These are phyloP conservation scores for Corvus moneduloides DNA, from an alignment of 2,113 vertebrate species.

Conservation along the genomic window DNA sequence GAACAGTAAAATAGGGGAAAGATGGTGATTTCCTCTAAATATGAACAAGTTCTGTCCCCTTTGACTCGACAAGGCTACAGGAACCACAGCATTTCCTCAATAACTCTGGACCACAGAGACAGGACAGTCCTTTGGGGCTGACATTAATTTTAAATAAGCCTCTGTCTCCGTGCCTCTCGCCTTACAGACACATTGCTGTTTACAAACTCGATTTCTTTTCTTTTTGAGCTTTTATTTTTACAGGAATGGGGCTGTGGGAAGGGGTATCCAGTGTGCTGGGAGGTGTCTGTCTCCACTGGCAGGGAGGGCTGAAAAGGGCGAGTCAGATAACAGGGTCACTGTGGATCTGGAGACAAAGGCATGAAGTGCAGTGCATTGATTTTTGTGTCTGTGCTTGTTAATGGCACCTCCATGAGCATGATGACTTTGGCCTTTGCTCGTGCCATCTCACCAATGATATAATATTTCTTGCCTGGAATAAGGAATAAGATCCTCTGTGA, in stretches of 20 bases:
- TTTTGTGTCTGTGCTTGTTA: conserved; percentile 23
- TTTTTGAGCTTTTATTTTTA: not conserved
- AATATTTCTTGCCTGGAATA: not conserved
- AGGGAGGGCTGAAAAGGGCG: not conserved
- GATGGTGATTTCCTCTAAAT: not conserved
- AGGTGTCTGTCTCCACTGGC: not conserved
- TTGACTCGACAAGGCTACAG: not conserved
- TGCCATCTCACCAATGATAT: not conserved
- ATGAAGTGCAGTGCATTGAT: not conserved
- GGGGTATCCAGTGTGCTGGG: not conserved
- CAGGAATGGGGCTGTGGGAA: not conserved
- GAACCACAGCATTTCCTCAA: not conserved
- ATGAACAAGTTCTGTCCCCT: not conserved
- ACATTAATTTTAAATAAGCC: conserved; percentile 20
- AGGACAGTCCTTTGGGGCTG: not conserved
- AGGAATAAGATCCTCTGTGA: not conserved
- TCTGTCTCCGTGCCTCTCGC: not conserved
- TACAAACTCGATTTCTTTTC: not conserved
- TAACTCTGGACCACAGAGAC: not conserved
- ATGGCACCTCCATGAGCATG: not conserved
- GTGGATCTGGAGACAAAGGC: not conserved
- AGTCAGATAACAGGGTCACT: not conserved
- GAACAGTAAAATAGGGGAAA: not conserved
- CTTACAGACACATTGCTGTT: not conserved
- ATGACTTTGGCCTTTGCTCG: not conserved